Evolutionary conservation across 2,113 vertebrate species (phyloP), one percentile per base, ranked within the genome.

Genomic region (Siphamia tubifer): DNA sequence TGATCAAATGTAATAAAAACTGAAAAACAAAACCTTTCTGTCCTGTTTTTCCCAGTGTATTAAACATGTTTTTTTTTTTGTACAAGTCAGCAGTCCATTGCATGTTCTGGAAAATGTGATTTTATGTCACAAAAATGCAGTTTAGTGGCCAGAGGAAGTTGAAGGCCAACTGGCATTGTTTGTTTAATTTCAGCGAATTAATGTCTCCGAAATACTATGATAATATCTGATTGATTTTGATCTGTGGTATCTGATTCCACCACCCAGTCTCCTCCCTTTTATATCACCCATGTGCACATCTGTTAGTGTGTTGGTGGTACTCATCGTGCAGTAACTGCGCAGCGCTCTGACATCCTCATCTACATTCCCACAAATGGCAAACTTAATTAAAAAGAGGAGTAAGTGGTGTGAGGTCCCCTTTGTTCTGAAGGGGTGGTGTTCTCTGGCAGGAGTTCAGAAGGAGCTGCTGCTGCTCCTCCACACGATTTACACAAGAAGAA

Each of bases 381-480:
- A 28, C 55, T 63, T 63, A 77, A 84, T 81, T 76, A 63, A 36
- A 74, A 81, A 64, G 71, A 77, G 11, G 31, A 48, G 47, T 30
- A 3, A 10, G 21, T 75, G 66, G 30, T 60, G 67, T 83, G 86
- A 83, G 65, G 62, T 77, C 47, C 58, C 39, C 31, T 82, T 69
- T 74, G 79, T 83, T 87, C 15, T 24, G n/a, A 8, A 24, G 68
- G 54, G 43, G 45, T 20, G 49, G 61, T 24, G 25, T 27, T 16
- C 63, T 56, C 64, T 87, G 81, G 83, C 82, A 88, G 28, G 42
- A 51, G 51, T 82, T 90, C 84, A 87, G 72, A 69, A 17, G 80
- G 55, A 39, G 27, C 39, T 55, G 68, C 40, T 67, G 67, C 56
- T 35, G 45, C 55, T 52, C 56, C 54, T 45, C 34, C 2, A 84